Percentiles rank a stretch among this genome's conserved stretches.
These are phyloP conservation scores for Trichoplusia ni DNA, from an alignment of 1,140 invertebrate genomes.

Conservation along the genomic window DNA sequence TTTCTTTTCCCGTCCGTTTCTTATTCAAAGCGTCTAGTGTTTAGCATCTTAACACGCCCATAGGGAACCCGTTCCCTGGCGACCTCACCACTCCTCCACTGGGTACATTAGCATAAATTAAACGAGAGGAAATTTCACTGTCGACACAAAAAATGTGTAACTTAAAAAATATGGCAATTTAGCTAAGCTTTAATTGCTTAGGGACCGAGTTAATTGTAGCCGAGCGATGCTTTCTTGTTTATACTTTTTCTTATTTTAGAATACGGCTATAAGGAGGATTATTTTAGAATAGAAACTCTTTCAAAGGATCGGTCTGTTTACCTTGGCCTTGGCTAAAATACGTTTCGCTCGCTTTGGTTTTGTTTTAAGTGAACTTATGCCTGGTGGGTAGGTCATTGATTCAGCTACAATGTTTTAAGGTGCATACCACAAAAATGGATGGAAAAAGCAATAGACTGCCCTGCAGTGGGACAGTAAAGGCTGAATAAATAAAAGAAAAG, in stretches of 20 bases:
- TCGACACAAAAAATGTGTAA: slow-evolving; percentile 32
- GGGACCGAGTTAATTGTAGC: slow-evolving; percentile 27
- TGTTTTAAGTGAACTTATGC: too few relatives aligned
- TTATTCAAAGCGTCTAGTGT: background rate
- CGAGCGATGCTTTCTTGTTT: slow-evolving; percentile 18
- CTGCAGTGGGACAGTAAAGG: too few relatives aligned
- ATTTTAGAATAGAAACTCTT: too few relatives aligned
- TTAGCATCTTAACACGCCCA: background rate
- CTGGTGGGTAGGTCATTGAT: too few relatives aligned
- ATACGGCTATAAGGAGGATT: background rate
- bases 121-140: slow-evolving; percentile 29
- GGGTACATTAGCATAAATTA: slow-evolving; percentile 30
- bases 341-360: too few relatives aligned
- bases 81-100: background rate
- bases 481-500: too few relatives aligned
- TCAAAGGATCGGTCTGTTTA: too few relatives aligned
- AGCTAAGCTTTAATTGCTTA: slow-evolving; percentile 31
- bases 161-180: slow-evolving; percentile 33
- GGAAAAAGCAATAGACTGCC: too few relatives aligned
- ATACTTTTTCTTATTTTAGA: slow-evolving; percentile 11
- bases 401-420: too few relatives aligned
- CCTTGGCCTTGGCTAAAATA: too few relatives aligned
- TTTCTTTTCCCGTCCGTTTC: background rate
- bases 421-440: too few relatives aligned
- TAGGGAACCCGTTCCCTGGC: background rate